A percentile compares a stretch with the other conserved stretches of the same genome.
Evolutionary conservation across 2,888 invertebrate genomes (phyloP).

Genomic region (Folsomia manolachei): DNA sequence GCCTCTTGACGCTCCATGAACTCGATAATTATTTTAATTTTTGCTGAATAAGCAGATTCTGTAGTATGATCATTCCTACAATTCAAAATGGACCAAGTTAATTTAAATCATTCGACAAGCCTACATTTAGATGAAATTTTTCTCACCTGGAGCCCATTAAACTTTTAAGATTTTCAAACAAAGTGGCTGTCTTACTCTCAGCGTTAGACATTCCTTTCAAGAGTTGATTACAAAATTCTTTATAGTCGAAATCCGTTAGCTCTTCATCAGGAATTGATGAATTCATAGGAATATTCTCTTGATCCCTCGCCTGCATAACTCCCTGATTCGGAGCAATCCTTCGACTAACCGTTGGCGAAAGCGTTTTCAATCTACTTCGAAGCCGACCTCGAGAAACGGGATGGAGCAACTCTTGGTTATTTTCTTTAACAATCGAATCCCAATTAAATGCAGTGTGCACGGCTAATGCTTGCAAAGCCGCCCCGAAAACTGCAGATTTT

Average conservation of each 20-base stretch:
- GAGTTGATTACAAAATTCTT: slow-evolving; percentile 28
- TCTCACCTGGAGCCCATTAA: slow-evolving; percentile 23
- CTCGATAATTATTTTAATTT: slow-evolving; percentile 33
- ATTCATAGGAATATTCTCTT: slow-evolving; percentile 17
- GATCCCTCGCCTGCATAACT: too few species aligned
- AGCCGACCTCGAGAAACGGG: not conserved
- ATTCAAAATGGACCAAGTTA: too few species aligned
- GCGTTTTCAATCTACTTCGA: not conserved
- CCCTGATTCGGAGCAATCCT: not conserved
- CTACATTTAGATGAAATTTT: too few species aligned
- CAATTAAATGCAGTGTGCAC: slow-evolving; percentile 36
- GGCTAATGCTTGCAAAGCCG: slow-evolving; percentile 58
- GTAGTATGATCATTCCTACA: too few species aligned
- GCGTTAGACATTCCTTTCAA: slow-evolving; percentile 29
- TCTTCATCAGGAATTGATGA: not conserved
- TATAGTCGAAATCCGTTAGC: slow-evolving; percentile 7
- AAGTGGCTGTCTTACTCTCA: slow-evolving; percentile 25
- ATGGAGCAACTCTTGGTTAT: not conserved
- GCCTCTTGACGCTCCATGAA: slow-evolving; percentile 35
- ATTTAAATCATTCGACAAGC: too few species aligned
- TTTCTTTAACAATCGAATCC: slow-evolving; percentile 15
- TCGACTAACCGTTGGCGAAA: not conserved
- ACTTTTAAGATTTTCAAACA: slow-evolving; percentile 35
- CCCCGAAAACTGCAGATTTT: slow-evolving; percentile 60
- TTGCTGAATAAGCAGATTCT: slow-evolving; percentile 31